Evolutionary conservation across 2,888 invertebrate species (phyloP).

Genomic region (Idaea straminata): DNA sequence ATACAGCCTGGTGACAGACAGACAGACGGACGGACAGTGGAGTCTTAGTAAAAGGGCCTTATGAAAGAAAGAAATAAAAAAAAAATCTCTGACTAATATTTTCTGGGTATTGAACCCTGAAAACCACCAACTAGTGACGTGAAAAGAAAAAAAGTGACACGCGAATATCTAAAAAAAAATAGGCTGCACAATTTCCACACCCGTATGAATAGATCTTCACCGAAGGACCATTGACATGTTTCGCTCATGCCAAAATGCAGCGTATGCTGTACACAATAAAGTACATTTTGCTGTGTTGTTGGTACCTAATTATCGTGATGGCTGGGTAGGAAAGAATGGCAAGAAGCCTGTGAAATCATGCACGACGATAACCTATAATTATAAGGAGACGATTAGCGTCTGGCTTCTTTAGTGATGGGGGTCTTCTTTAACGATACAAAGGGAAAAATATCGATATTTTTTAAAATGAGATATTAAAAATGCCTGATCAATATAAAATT

Average conservation of each 20-base stretch:
- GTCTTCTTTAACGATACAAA: background rate
- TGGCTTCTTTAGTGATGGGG: slow-evolving; percentile 41
- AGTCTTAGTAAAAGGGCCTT: background rate
- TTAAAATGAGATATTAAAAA: too few species aligned
- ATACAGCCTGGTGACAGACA: too few species aligned
- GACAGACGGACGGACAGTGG: too few species aligned
- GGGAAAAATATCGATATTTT: too few species aligned
- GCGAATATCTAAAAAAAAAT: slow-evolving; percentile 42
- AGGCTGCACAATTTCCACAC: slow-evolving; percentile 20
- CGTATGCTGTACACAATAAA: slow-evolving; percentile 18
- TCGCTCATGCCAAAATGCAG: slow-evolving; percentile 22
- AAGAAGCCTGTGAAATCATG: slow-evolving; percentile 61
- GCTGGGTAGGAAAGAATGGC: slow-evolving; percentile 45
- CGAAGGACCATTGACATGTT: slow-evolving; percentile 48
- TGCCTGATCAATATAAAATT: background rate
- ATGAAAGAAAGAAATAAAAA: background rate
- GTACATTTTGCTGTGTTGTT: slow-evolving; percentile 23
- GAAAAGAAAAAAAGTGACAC: slow-evolving; percentile 36
- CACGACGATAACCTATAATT: slow-evolving; percentile 61
- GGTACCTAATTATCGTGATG: slow-evolving; percentile 49
- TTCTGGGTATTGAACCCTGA: slow-evolving; percentile 17
- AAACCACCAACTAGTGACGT: slow-evolving; percentile 20
- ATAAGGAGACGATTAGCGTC: slow-evolving; percentile 53
- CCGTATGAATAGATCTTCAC: slow-evolving; percentile 54
- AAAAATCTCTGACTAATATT: background rate